Evolutionary conservation across 2,113 vertebrate species (phyloP).

Genomic region (Tenrec ecaudatus): DNA sequence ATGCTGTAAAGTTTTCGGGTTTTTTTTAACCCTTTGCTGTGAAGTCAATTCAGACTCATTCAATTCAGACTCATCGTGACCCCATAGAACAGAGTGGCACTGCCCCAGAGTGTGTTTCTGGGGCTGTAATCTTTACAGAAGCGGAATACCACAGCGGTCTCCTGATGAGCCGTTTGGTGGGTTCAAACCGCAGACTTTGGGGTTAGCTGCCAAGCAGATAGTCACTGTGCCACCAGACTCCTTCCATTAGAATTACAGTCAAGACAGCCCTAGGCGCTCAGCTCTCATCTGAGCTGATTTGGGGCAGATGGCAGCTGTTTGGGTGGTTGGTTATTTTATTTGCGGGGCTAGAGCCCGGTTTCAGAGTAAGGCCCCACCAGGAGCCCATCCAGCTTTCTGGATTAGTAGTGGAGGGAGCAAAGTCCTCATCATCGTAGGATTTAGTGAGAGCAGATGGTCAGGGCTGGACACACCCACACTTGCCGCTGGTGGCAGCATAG

Average conservation of each 20-base stretch:
- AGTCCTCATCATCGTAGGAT: conserved; percentile 38
- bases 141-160: no score
- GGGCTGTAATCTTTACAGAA: not conserved
- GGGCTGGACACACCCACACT: not conserved
- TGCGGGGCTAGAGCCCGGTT: not conserved
- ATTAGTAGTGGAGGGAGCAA: not conserved
- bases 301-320: not conserved
- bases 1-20: not conserved
- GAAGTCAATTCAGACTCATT: not conserved
- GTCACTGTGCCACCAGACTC: not conserved
- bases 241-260: not conserved
- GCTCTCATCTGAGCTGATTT: not conserved
- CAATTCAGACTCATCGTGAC: not conserved
- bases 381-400: not conserved
- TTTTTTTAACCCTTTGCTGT: not conserved
- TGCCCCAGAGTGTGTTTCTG: not conserved
- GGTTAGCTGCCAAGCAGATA: not conserved
- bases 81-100: not conserved
- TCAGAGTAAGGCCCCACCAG: not conserved
- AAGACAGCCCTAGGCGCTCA: not conserved
- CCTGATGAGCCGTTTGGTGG: no score
- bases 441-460: conserved; percentile 64
- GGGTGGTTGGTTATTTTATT: not conserved
- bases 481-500: not conserved
- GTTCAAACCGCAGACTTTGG: not conserved